These are phyloP conservation scores for Galemys pyrenaicus DNA, from an alignment of 2,113 vertebrate genomes.

Conservation along the genomic window DNA sequence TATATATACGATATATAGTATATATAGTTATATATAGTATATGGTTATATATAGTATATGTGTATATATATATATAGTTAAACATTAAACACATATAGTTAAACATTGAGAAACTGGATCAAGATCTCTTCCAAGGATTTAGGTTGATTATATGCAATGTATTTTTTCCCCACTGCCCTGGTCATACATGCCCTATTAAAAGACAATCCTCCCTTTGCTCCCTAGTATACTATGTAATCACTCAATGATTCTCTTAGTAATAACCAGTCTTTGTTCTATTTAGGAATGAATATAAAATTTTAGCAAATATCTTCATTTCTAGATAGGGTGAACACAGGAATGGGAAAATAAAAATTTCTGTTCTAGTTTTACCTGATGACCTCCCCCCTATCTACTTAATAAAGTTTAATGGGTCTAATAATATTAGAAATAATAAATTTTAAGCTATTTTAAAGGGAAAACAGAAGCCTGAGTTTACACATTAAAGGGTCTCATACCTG, in stretches of 20 bases:
- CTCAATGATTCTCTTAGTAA: not conserved
- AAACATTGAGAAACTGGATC: not conserved
- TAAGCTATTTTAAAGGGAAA: conserved; percentile 15
- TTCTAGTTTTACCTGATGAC: not conserved
- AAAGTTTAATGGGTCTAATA: not conserved
- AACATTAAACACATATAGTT: too few species aligned
- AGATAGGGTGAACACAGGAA: not conserved
- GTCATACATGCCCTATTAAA: not conserved
- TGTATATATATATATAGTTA: too few species aligned
- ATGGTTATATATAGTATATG: too few species aligned
- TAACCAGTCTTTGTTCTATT: not conserved
- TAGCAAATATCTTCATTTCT: not conserved
- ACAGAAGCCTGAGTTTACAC: not conserved
- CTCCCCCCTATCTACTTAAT: not conserved
- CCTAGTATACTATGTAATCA: not conserved
- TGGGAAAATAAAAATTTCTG: not conserved
- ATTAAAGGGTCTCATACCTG: not conserved
- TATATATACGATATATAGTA: too few species aligned
- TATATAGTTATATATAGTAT: too few species aligned
- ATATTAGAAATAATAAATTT: not conserved
- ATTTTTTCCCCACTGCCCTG: not conserved
- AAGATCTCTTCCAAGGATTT: not conserved
- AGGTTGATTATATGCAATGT: not conserved
- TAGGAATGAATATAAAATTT: not conserved
- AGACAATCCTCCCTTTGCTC: not conserved